Conservation (phyloP, 1,140 invertebrate species). For the Ditylenchus dipsaci region DNA sequence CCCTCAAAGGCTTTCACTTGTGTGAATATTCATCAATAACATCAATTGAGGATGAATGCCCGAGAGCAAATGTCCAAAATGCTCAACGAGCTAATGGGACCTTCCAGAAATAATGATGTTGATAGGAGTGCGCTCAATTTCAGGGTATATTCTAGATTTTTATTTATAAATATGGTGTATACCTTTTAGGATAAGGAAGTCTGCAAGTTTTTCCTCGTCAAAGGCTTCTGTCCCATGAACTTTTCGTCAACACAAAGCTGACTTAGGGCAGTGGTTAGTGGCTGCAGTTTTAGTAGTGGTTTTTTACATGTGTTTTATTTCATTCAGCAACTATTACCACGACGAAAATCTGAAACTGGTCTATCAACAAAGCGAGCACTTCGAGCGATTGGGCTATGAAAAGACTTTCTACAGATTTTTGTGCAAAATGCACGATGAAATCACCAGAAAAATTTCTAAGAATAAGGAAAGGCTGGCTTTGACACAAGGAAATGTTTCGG, state of each 20-base stretch:
- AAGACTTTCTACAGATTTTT: constrained; percentile 34
- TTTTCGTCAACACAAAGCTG: constrained; percentile 44
- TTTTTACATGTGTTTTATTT: constrained; percentile 22
- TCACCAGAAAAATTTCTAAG: constrained; percentile 33
- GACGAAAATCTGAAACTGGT: constrained; percentile 38
- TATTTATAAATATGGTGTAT: not conserved
- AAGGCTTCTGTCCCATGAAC: constrained; percentile 41
- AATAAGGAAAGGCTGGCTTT: constrained; percentile 40
- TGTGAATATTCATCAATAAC: too few relatives aligned
- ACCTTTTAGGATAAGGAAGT: constrained; percentile 31
- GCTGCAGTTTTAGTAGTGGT: constrained; percentile 4
- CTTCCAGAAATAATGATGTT: constrained; percentile 32
- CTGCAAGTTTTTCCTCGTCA: constrained; percentile 40
- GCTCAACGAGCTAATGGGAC: constrained; percentile 45
- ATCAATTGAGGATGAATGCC: constrained; percentile 26
- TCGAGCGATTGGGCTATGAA: constrained; percentile 38
- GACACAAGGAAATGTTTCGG: constrained; percentile 24
- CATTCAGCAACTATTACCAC: constrained; percentile 26
- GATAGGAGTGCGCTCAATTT: constrained; percentile 23
- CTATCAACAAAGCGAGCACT: constrained; percentile 32
- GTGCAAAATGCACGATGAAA: constrained; percentile 30
- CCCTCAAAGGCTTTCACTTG: too few relatives aligned
- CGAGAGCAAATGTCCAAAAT: constrained; percentile 42
- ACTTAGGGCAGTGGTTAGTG: constrained; percentile 31
- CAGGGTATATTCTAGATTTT: constrained; percentile 4